Base-by-base conservation (phyloP, 2,888 invertebrate species). In the Stenichneumon culpator region DNA sequence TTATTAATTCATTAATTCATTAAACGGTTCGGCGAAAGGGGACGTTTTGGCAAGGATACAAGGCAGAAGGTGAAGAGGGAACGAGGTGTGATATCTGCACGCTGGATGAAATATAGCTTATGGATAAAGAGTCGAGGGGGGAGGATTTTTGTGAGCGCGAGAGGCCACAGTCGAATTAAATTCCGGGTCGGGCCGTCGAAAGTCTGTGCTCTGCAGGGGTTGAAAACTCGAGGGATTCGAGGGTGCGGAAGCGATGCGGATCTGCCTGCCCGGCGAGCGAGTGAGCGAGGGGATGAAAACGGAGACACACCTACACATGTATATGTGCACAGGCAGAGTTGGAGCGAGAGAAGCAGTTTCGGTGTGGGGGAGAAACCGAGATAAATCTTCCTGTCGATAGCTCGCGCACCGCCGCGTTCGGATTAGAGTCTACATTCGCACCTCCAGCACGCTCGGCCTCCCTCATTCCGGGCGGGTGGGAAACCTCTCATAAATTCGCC, bases 331-430 rank as follows among this genome's bases (percentile, higher is more conserved):
- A 69, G 77, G 80, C 54, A 54, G 78, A 60, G 16, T 78, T 50
- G 73, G 78, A 77, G 47, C 32, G 44, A 57, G 47, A 9, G 74
- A 79, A 63, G 77, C 80, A 74, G 83, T 65, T 80, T 82, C 78
- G 87, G 78, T 86, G 80, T 84, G 52, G 86, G 78, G 86, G 60
- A 16, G 67, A 85, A 72, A 90, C 90, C 90, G 89, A 91, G 91
- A 93, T 93, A 93, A 93, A 93, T 93, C 91, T 91, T 91, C 87
- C 93, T 92, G 92, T 92, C 93, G 93, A 93, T 93, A 92, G 92
- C 91, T 93, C 92, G 92, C 91, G 79, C 79, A 85, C 70, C 79
- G 85, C 91, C 88, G 90, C 89, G 89, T 89, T 90, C 86, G 92
- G 93, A 93, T 93, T 92, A 93, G 92, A 93, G 92, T 93, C 92